Percentiles rank a stretch among this genome's conserved stretches.
Evolutionary conservation across 2,113 vertebrate species (phyloP).

Genomic region (Ramphastos sulfuratus): DNA sequence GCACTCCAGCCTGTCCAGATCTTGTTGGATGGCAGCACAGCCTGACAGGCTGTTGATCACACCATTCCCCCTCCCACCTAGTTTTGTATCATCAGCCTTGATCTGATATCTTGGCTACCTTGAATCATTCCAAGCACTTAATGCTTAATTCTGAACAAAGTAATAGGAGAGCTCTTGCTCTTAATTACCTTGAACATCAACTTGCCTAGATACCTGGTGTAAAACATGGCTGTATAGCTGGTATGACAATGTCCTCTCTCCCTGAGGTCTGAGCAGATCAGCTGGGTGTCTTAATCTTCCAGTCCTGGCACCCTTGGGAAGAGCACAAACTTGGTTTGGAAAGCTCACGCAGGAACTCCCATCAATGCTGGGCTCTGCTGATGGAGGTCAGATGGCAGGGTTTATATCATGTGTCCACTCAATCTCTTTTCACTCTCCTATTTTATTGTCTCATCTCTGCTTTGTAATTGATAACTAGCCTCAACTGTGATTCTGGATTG

Average conservation of each 20-base stretch:
- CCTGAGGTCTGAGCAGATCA: background rate
- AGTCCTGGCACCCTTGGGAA: background rate
- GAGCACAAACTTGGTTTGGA: background rate
- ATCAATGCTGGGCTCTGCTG: background rate
- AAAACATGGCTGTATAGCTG: background rate
- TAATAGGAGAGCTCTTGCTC: background rate
- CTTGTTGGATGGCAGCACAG: too few species aligned
- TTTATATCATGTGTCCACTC: background rate
- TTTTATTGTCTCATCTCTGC: constrained; percentile 13
- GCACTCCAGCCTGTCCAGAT: too few species aligned
- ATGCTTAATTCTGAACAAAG: background rate
- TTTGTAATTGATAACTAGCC: background rate
- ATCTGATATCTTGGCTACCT: background rate
- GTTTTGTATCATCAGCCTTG: too few species aligned
- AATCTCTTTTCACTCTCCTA: background rate
- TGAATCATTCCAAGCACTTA: background rate
- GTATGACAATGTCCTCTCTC: background rate
- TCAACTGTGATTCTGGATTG: constrained; percentile 5
- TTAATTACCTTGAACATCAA: background rate
- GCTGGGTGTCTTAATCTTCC: background rate
- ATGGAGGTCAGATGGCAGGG: background rate
- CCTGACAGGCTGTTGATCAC: too few species aligned
- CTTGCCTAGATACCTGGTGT: background rate
- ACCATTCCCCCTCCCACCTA: too few species aligned
- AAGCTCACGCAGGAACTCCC: background rate